Base-by-base conservation (phyloP, 2,113 vertebrate genomes). In the Numida meleagris region DNA sequence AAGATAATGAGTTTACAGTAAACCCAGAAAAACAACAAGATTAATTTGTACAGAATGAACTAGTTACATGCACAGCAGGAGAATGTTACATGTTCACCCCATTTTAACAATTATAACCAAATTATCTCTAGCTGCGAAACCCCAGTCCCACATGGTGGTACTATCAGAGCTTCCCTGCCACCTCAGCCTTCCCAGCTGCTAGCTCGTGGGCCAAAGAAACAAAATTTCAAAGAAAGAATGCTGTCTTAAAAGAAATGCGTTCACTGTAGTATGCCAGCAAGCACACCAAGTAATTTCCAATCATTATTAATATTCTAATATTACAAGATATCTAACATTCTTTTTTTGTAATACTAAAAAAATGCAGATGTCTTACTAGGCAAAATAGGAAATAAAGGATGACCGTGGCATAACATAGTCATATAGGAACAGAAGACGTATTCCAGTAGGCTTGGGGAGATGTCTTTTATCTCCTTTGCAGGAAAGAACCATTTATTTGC, bases 401-500 rank as follows among this genome's bases (percentile, higher is more conserved):
- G 93, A 96, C 38, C 29, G 86, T 45, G 88, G 50, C n/a, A 50
- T 59, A 93, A 83, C 45, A 76, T 73, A 29, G 51, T 34, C 72
- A 34, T 6, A 18, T 71, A 59, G 80, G 63, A 88, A 23, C 29
- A 33, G 10, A 23, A 88, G 48, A 79, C 55, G 23, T 74, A 70
- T 82, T 88, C 82, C 2, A 18, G 75, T 43, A 72, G 23, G 45
- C 79, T 27, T 85, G 55, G 55, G 82, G 34, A 83, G 75, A 65
- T 42, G 78, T 74, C 43, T 94, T 91, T 85, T 74, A 86, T 88
- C 82, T 93, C 38, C 93, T 81, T 91, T 63, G 18, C 66, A 86
- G 61, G 72, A 74, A 80, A 82, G 38, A 89, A 40, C 55, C 40
- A 40, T 43, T 33, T 75, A 80, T 90, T 75, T 79, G 61, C 86